A percentile compares a stretch with the other conserved stretches of the same genome.
These are phyloP conservation scores for Choloepus hoffmanni DNA, from an alignment of 2,113 vertebrate genomes.

Conservation along the genomic window DNA sequence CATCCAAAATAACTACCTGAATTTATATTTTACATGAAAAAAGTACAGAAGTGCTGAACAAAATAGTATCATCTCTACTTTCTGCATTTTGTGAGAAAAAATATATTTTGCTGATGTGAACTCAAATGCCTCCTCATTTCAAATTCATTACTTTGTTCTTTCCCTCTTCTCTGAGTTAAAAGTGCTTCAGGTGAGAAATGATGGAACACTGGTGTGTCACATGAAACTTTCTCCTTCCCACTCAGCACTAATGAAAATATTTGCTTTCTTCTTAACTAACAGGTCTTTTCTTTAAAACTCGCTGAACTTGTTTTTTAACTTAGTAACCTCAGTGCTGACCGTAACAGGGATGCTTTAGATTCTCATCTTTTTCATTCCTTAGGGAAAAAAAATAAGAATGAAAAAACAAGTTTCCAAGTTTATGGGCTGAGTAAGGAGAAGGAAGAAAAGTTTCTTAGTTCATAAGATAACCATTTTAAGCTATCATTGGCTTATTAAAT, in stretches of 20 bases:
- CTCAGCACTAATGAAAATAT: conserved; percentile 79
- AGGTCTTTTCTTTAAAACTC: conserved; percentile 81
- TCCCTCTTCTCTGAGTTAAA: conserved; percentile 36
- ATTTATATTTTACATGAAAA: background rate
- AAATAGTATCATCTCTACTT: background rate
- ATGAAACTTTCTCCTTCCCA: conserved; percentile 72
- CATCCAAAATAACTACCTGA: background rate
- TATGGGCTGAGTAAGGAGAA: background rate
- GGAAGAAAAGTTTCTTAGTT: conserved; percentile 37
- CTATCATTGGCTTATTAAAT: background rate
- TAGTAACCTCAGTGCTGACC: conserved; percentile 63
- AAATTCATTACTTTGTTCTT: background rate
- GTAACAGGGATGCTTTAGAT: conserved; percentile 70
- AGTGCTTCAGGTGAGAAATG: conserved; percentile 43
- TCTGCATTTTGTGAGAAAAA: background rate
- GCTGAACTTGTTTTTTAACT: conserved; percentile 82
- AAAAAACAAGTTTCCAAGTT: background rate
- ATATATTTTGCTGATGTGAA: background rate
- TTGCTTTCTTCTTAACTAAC: conserved; percentile 79
- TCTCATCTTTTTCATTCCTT: conserved; percentile 77
- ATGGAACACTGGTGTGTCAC: conserved; percentile 60
- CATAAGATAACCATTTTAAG: conserved; percentile 59
- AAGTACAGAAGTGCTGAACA: background rate
- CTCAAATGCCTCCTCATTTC: background rate
- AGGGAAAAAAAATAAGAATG: background rate